Conservation (phyloP, 2,797 vertebrate genomes). For the Crax fasciolata region DNA sequence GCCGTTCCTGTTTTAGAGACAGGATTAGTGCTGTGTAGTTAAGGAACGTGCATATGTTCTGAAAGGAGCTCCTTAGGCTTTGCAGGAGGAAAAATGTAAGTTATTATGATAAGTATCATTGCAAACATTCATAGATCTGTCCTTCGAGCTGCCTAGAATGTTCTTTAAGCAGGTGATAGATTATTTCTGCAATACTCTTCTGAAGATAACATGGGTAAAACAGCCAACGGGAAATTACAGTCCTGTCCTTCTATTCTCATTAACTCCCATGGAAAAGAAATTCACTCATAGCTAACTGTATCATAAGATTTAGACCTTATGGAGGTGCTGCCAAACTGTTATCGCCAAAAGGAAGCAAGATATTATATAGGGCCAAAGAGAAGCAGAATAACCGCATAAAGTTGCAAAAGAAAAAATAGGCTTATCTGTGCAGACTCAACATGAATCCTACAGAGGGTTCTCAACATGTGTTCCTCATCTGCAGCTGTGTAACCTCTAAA, state of each 20-base stretch:
- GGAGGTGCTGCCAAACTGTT: background rate
- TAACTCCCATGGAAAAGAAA: background rate
- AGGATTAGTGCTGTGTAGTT: background rate
- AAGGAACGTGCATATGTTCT: rapidly evolving
- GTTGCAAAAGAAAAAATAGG: background rate
- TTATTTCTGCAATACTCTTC: background rate
- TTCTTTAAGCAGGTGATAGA: background rate
- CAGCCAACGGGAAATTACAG: background rate
- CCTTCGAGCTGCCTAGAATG: background rate
- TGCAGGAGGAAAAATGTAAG: background rate
- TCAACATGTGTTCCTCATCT: background rate
- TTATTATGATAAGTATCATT: background rate
- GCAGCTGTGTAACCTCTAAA: background rate
- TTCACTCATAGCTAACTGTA: background rate
- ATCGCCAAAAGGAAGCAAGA: background rate
- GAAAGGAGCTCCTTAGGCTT: background rate
- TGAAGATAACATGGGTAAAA: background rate
- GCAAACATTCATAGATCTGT: background rate
- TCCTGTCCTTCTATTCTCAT: background rate
- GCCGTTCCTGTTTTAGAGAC: background rate
- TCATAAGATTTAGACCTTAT: background rate
- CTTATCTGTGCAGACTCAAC: background rate
- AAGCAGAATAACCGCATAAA: background rate
- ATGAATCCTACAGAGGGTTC: background rate
- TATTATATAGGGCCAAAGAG: background rate